Base-by-base conservation (phyloP, 2,888 invertebrate genomes). In the Melieria crassipennis region DNA sequence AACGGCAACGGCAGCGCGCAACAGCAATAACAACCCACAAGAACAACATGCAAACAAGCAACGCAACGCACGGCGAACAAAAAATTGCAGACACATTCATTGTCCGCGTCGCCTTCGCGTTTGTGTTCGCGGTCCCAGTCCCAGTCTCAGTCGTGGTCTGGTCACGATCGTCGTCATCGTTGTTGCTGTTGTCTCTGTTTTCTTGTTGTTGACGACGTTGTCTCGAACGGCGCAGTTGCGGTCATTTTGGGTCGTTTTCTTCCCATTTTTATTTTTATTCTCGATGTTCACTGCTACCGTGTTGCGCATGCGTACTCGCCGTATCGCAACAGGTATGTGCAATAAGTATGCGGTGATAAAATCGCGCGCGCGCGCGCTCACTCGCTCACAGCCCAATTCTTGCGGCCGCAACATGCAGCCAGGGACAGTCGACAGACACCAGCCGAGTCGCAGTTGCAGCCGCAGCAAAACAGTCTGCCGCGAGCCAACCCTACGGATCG, bases 271-370 rank as follows among this genome's bases (percentile, higher is more conserved):
- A 67, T 61, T 60, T 67, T 42, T 60, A 52, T 60, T 10, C 67
- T 61, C 60, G 60, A 67, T 61, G 67, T 61, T 61, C 67, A 43
- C 48, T 50, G 78, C 79, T 76, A 79, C 77, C 75, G 76, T 79
- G 75, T 61, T 77, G 74, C 77, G 78, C 77, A 75, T 76, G 76
- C 77, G 71, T 73, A 70, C 70, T 65, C 64, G 52, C 58, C 43
- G 58, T 9, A 5, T n/a, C 42, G 50, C 11, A 42, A 66, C 57
- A 66, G 48, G 50, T 48, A 58, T 42, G 30, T 30, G 30, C 3
- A 30, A 30, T 30, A 30, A 30, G 11, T 63, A 47, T 11, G 63
- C 48, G 16, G 45, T 42, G 64, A 64, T 64, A 64, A 64, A 52
- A 64, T 64, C 64, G 45, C 47, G 64, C 64, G 64, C 42, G 47